These are phyloP conservation scores for Rhinella marina DNA, from an alignment of 2,797 vertebrate species.

Conservation along the genomic window DNA sequence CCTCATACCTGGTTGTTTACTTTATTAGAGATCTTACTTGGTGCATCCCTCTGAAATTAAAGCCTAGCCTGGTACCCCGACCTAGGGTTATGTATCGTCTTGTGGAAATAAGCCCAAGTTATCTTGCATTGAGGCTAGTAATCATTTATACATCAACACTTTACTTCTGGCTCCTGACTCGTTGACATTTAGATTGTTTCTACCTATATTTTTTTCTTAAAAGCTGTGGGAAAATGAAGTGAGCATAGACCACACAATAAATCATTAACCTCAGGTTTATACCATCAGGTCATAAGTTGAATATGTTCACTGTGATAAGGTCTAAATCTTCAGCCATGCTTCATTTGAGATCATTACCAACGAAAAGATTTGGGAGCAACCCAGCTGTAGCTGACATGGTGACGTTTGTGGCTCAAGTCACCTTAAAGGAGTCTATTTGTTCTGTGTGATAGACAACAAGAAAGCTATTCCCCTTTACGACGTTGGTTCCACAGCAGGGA, in stretches of 20 bases:
- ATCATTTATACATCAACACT: too few species aligned
- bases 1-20: too few species aligned
- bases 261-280: not conserved
- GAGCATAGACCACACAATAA: not conserved
- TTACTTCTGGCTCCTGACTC: too few species aligned
- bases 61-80: too few species aligned
- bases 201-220: not conserved
- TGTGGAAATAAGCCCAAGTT: too few species aligned
- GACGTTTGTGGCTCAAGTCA: not conserved
- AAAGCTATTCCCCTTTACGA: not conserved
- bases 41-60: too few species aligned
- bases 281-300: not conserved
- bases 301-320: not conserved
- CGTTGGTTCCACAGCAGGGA: not conserved
- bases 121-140: too few species aligned
- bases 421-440: not conserved
- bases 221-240: not conserved
- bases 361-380: constrained; percentile 7
- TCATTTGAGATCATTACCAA: not conserved
- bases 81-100: too few species aligned
- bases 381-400: not conserved
- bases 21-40: too few species aligned
- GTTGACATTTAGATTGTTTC: too few species aligned
- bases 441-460: not conserved
- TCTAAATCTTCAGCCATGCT: not conserved